These are phyloP conservation scores for Magallana ariakensis DNA, from an alignment of 1,140 invertebrate genomes.

Conservation along the genomic window DNA sequence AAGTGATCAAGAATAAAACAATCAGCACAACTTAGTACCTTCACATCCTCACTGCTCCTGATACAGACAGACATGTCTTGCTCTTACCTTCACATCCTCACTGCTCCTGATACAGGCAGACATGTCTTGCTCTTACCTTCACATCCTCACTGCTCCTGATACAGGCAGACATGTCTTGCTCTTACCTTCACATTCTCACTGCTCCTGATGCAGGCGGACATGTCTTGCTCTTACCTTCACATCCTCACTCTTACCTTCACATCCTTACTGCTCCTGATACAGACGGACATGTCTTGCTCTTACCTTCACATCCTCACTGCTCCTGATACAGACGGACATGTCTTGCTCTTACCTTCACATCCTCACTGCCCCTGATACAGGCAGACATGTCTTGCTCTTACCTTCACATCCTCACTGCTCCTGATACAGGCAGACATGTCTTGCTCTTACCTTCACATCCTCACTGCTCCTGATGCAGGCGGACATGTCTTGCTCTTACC, in stretches of 20 bases:
- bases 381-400: conserved; percentile 79
- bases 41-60: conserved; percentile 59
- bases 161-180: conserved; percentile 55
- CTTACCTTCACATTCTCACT: conserved; percentile 81
- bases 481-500: conserved; percentile 79
- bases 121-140: conserved; percentile 80
- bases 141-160: conserved; percentile 60
- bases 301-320: conserved; percentile 76
- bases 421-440: conserved; percentile 56
- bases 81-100: conserved; percentile 81
- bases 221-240: conserved; percentile 81
- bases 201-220: conserved; percentile 51
- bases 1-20: no score
- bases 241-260: no score
- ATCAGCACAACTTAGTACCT: conserved; percentile 39
- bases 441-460: conserved; percentile 80
- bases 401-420: conserved; percentile 61
- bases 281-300: conserved; percentile 74
- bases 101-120: conserved; percentile 53
- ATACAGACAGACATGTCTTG: conserved; percentile 56
- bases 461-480: conserved; percentile 56
- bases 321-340: conserved; percentile 51
- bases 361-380: conserved; percentile 57
- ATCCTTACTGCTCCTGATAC: conserved; percentile 59
- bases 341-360: conserved; percentile 81